Evolutionary conservation across 2,888 invertebrate species (phyloP).

Genomic region (Drosophila robusta): DNA sequence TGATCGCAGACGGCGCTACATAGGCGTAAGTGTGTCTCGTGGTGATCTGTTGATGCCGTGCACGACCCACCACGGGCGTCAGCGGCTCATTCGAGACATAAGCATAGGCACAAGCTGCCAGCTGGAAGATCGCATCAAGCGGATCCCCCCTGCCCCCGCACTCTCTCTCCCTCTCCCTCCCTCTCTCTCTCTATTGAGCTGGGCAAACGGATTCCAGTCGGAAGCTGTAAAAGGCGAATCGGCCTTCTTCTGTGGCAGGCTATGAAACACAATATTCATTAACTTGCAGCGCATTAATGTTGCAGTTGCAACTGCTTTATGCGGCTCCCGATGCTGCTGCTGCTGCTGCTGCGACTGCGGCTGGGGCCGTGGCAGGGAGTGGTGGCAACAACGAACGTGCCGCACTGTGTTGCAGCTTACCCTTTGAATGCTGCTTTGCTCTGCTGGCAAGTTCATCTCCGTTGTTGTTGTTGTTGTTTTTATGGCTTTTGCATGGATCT

Average conservation of each 20-base stretch:
- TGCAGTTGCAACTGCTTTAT: slow-evolving; percentile 51
- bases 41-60: slow-evolving; percentile 70
- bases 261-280: slow-evolving; percentile 84
- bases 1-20: slow-evolving; percentile 40
- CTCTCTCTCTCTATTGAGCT: slow-evolving; percentile 36
- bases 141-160: too few relatives aligned
- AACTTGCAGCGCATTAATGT: slow-evolving; percentile 83
- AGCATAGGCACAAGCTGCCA: slow-evolving; percentile 35
- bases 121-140: slow-evolving; percentile 3
- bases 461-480: slow-evolving; percentile 18
- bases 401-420: slow-evolving; percentile 5
- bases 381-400: slow-evolving; percentile 38
- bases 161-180: too few relatives aligned
- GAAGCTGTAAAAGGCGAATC: slow-evolving; percentile 82
- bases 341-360: slow-evolving; percentile 14
- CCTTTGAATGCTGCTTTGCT: slow-evolving; percentile 16
- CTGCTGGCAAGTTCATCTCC: slow-evolving; percentile 44
- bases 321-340: slow-evolving; percentile 36
- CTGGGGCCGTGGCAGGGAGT: slow-evolving; percentile 18
- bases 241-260: slow-evolving; percentile 77
- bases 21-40: slow-evolving; percentile 65
- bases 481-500: slow-evolving; percentile 70
- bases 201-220: slow-evolving; percentile 81
- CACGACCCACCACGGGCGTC: slow-evolving; percentile 62
- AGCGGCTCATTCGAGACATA: slow-evolving; percentile 37